Evolutionary conservation across 2,888 invertebrate genomes (phyloP), one percentile per base, ranked within the genome.

Genomic region (Argyresthia albistria): DNA sequence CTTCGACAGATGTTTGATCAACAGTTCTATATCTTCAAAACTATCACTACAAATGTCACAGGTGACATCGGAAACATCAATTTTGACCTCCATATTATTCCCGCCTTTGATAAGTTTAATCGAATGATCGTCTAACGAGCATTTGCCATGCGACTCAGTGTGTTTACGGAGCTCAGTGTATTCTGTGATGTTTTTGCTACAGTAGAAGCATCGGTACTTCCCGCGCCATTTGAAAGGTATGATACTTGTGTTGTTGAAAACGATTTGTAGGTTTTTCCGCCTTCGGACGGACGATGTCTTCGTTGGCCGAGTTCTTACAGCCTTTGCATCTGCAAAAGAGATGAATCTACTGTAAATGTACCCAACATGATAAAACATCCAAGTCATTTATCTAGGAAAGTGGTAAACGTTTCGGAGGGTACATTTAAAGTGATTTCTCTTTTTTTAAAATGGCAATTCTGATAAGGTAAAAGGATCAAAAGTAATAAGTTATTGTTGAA

Each of bases 221-320:
- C 84, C 84, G n/a, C 86, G 70, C 83, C 86, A 87, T 60, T 87
- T 87, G 64, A 87, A 87, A 1, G 86, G 86, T 65, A 87, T 76
- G 0, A 84, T 70, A 0, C 82, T 63, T 0, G 86, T 86, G 58
- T 79, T 78, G 73, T 87, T 87, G 76, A 87, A 86, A 42, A 87
- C 37, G 39, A 79, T 71, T 64, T 82, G 78, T 2, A 87, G 80
- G 54, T 86, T 87, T 63, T 65, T 73, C 45, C 86, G 67, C 54
- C 86, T 70, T 58, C 76, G 78, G 78, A 81, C 78, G 51, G 86
- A 84, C 0, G 79, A 76, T 1, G 84, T 77, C 65, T 81, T 79
- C 57, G 67, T 60, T 70, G 76, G 78, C 69, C 70, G 69, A 66
- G 70, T 60, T 75, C 75, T 80, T 57, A 69, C 25, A 25, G 25